These are phyloP conservation scores for Fabriciana adippe DNA, from an alignment of 2,888 invertebrate genomes.

Conservation along the genomic window DNA sequence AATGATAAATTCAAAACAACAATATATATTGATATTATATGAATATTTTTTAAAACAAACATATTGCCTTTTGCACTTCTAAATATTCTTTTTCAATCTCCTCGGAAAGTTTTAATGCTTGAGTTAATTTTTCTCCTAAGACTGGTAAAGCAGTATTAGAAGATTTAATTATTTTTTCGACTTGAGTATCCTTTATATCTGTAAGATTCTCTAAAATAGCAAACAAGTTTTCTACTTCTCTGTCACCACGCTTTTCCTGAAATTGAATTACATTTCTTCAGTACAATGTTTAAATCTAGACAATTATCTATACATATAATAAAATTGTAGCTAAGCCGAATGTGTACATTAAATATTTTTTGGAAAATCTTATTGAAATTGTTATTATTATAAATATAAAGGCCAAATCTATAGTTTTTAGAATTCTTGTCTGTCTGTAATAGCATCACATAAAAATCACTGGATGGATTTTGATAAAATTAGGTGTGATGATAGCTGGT, in stretches of 20 bases:
- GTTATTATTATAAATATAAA: no score
- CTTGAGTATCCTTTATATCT: constrained; percentile 88
- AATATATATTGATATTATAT: background rate
- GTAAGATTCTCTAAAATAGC: constrained; percentile 88
- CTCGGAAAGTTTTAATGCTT: constrained; percentile 84
- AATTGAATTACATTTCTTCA: constrained; percentile 25
- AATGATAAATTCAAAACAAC: background rate
- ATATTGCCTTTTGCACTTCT: constrained; percentile 76
- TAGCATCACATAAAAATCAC: no score
- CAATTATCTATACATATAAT: background rate
- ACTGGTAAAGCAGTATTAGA: constrained; percentile 84
- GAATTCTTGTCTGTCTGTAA: no score
- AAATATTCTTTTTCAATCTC: constrained; percentile 83
- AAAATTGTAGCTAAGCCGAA: no score
- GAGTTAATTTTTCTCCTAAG: constrained; percentile 84
- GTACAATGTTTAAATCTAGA: background rate
- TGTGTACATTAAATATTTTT: no score
- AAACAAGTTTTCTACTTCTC: constrained; percentile 91
- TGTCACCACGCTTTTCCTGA: constrained; percentile 89
- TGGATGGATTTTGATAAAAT: no score
- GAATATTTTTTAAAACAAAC: background rate
- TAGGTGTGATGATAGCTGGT: no score
- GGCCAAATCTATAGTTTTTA: no score
- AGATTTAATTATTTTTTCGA: constrained; percentile 85
- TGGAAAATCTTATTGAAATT: no score